Evolutionary conservation across 2,113 vertebrate genomes (phyloP), one percentile per base, ranked within the genome.

Genomic region (Eira barbara): DNA sequence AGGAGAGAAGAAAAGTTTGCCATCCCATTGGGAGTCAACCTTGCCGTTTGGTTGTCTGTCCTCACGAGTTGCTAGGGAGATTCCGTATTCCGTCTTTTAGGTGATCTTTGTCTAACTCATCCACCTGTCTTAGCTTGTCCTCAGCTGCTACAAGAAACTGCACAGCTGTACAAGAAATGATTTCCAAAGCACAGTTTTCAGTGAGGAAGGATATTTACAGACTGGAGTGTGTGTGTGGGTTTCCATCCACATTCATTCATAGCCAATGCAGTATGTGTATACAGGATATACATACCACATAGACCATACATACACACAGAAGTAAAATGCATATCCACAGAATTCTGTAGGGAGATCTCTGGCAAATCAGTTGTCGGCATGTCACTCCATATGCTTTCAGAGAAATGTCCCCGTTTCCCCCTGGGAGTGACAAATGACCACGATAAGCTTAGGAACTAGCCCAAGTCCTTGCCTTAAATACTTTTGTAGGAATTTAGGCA

Each of bases 21-120:
- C 97, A 97, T 98, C 96, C 97, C 97, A 88, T 94, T 95, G 98
- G 98, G 98, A 98, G 98, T 98, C 97, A 97, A 95, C 97, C 97
- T 96, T 97, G 91, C 93, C 98, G 89, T 80, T 57, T 91, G 87
- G 92, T 85, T 67, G 47, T 98, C 97, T 96, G 97, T 95, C 79
- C 49, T 89, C 82, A 79, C 81, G 96, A 98, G 93, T 92, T 92
- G 83, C 84, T 96, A 91, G 93, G 4, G 82, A 95, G 94, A 94
- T 67, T 74, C 57, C 80, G 61, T 73, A 78, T 94, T 90, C 65
- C 18, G 17, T 15, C 95, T 92, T 84, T 93, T n/a, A 97, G 95
- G 78, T 45, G 67, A 89, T 94, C 92, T 94, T 97, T 95, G 80
- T 76, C 92, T 79, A 67, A 79, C 92, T 69, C 15, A 39, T 93